These are phyloP conservation scores for Lethrus apterus DNA, from an alignment of 1,140 invertebrate genomes.

Conservation along the genomic window DNA sequence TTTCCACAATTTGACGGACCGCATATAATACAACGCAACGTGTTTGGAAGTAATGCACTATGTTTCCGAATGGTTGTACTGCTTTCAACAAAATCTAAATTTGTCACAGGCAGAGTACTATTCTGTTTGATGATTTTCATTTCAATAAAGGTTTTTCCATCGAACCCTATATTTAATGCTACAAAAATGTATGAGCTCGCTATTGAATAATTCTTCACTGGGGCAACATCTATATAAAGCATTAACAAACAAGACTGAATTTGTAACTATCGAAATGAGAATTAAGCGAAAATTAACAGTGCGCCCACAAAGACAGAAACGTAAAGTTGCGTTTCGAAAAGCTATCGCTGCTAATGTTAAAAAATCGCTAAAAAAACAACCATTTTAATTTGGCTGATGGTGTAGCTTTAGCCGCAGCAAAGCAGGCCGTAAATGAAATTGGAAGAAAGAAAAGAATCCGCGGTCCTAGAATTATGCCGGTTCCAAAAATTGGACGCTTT, in stretches of 20 bases:
- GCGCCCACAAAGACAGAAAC: conserved; percentile 21
- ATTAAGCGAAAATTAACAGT: conserved; percentile 35
- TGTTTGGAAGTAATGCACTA: conserved; percentile 14
- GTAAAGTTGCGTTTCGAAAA: too few relatives aligned
- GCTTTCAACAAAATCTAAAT: not conserved
- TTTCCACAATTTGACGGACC: conserved; percentile 25
- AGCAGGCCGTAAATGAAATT: conserved; percentile 12
- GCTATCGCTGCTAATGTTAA: conserved; percentile 9
- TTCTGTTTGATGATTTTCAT: not conserved
- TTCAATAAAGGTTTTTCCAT: too few relatives aligned
- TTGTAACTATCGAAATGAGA: conserved; percentile 35
- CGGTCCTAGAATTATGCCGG: conserved; percentile 30
- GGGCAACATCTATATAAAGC: too few relatives aligned
- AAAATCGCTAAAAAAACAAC: not conserved
- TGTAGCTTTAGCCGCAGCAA: conserved; percentile 2
- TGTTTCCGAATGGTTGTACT: not conserved
- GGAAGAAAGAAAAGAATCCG: conserved; percentile 16
- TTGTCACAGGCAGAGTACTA: not conserved
- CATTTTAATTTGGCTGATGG: too few relatives aligned
- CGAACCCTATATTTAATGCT: too few relatives aligned
- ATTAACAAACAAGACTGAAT: too few relatives aligned
- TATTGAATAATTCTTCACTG: too few relatives aligned
- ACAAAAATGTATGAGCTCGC: too few relatives aligned
- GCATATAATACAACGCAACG: conserved; percentile 3
- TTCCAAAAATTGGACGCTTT: conserved; percentile 36